phyloP scores from a whole-genome alignment of 2,888 invertebrate genomes.

The Pterostichus madidus region DNA sequence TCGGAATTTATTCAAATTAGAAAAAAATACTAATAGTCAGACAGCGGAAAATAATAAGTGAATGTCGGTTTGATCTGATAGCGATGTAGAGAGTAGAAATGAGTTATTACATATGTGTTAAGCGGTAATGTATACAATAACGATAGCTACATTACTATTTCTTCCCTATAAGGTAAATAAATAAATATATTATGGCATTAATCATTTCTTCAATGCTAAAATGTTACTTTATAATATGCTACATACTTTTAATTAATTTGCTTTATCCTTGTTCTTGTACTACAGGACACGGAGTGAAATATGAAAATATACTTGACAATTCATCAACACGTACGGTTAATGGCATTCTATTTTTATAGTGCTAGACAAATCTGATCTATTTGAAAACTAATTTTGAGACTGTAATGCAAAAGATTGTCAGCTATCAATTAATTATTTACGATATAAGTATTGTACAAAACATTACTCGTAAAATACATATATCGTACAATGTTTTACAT shows the following conservation, averaged over 20 bases:
- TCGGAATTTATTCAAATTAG: conserved; percentile 29
- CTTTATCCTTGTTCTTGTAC: background rate
- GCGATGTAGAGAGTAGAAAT: background rate
- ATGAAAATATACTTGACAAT: no score
- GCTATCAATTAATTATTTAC: no score
- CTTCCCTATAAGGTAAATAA: conserved; percentile 33
- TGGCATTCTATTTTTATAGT: no score
- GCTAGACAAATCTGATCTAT: no score
- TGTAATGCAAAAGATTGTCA: no score
- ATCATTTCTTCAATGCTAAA: conserved; percentile 25
- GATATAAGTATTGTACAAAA: no score
- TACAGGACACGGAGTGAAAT: no score
- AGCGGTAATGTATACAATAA: conserved; percentile 16
- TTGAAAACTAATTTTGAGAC: no score
- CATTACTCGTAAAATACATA: no score
- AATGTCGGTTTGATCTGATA: conserved; percentile 19
- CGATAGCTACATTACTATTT: background rate
- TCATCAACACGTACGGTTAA: no score
- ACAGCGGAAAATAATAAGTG: conserved; percentile 40
- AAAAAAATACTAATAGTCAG: conserved; percentile 30
- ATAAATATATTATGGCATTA: conserved; percentile 1
- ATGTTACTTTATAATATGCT: conserved; percentile 1
- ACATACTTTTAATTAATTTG: background rate
- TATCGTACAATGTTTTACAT: no score
- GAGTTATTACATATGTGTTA: conserved; percentile 31